phyloP scores from a whole-genome alignment of 2,888 invertebrate genomes.

The Ochlodes sylvanus region DNA sequence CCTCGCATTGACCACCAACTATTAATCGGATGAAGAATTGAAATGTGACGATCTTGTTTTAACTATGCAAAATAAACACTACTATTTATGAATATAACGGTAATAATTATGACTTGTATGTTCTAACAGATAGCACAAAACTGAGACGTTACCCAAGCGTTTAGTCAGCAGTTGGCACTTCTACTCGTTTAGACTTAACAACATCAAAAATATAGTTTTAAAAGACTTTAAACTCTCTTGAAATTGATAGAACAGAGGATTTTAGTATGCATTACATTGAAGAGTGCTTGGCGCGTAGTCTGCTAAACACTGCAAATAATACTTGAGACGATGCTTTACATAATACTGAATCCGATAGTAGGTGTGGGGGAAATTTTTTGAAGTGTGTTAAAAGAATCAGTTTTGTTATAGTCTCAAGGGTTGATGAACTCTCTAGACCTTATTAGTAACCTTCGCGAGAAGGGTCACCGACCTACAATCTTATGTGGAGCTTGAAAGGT shows the following conservation, averaged over 20 bases:
- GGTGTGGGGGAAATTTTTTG: conserved; percentile 6
- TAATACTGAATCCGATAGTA: conserved; percentile 11
- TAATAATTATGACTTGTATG: no score
- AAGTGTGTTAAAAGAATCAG: conserved; percentile 13
- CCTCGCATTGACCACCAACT: no score
- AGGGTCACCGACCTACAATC: not conserved
- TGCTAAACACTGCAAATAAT: conserved; percentile 24
- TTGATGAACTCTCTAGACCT: not conserved
- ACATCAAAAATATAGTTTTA: not conserved
- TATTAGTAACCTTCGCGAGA: not conserved
- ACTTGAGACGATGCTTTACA: conserved; percentile 34
- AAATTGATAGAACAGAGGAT: conserved; percentile 7
- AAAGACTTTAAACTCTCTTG: not conserved
- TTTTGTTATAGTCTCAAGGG: not conserved
- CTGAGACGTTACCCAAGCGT: no score
- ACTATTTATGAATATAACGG: no score
- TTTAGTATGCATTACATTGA: conserved; percentile 29
- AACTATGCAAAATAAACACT: no score
- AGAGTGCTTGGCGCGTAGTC: conserved; percentile 20
- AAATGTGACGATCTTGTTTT: no score
- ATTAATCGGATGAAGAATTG: no score
- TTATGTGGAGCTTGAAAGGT: no score
- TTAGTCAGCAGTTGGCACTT: no score
- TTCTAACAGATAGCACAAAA: no score
- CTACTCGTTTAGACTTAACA: no score